Percentiles rank a stretch among this genome's conserved stretches.
Evolutionary conservation across 2,113 vertebrate species (phyloP).

Genomic region (Menidia beryllina): DNA sequence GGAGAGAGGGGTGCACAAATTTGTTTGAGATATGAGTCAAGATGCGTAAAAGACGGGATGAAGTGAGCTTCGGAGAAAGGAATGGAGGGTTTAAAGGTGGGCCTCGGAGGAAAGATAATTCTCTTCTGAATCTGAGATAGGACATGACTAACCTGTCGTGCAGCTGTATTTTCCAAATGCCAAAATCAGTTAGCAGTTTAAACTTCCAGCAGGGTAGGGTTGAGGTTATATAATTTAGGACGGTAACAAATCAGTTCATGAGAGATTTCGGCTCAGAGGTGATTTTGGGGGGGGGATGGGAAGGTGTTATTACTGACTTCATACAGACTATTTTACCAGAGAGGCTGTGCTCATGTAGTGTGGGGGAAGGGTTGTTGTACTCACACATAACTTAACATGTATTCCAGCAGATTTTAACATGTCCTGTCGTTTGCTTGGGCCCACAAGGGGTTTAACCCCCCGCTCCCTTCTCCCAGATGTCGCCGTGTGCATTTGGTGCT

Average conservation of each 20-base stretch:
- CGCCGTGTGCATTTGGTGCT: background rate
- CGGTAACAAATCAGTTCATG: constrained; percentile 25
- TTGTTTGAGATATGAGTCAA: constrained; percentile 19
- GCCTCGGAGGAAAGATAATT: constrained; percentile 1
- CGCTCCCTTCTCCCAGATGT: background rate
- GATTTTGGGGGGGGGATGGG: background rate
- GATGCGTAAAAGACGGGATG: constrained; percentile 12
- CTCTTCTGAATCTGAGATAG: constrained; percentile 1
- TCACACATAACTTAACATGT: background rate
- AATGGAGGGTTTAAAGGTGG: constrained; percentile 21
- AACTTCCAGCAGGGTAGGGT: constrained; percentile 46
- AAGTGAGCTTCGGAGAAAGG: constrained; percentile 10
- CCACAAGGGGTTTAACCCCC: background rate
- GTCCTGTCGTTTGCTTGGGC: background rate
- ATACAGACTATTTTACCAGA: background rate
- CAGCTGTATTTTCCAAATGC: constrained; percentile 16
- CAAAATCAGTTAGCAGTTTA: constrained; percentile 31
- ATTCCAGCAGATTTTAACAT: background rate
- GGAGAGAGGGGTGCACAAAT: background rate
- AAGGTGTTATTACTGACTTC: background rate
- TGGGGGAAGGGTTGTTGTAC: too few relatives aligned
- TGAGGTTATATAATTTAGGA: constrained; percentile 38
- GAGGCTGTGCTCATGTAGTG: background rate
- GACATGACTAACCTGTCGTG: constrained; percentile 27
- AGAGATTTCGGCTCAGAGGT: constrained; percentile 14